Evolutionary conservation across 2,888 invertebrate species (phyloP).

Genomic region (Leptothorax acervorum): DNA sequence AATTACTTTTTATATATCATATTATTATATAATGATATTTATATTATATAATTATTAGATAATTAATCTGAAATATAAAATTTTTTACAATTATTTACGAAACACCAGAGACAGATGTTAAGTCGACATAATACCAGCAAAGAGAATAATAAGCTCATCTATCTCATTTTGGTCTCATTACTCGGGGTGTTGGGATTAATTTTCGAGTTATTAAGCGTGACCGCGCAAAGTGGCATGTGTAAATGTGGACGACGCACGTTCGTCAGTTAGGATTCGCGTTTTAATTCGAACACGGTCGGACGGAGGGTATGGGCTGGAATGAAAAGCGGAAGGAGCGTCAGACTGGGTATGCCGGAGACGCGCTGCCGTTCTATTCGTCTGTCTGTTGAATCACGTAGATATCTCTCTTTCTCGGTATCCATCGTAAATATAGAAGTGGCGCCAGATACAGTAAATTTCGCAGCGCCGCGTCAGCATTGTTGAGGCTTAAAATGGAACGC

Average conservation of each 20-base stretch:
- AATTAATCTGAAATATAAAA: background rate
- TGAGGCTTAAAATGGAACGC: slow-evolving; percentile 64
- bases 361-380: slow-evolving; percentile 49
- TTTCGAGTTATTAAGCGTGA: slow-evolving; percentile 69
- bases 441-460: slow-evolving; percentile 75
- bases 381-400: slow-evolving; percentile 70
- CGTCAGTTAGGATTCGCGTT: slow-evolving; percentile 65
- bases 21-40: background rate
- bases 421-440: slow-evolving; percentile 74
- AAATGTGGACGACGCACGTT: slow-evolving; percentile 63
- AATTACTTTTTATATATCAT: background rate
- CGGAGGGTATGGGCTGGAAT: slow-evolving; percentile 69
- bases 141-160: background rate
- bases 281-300: slow-evolving; percentile 64
- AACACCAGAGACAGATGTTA: no score
- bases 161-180: slow-evolving; percentile 19
- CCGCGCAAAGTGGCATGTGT: slow-evolving; percentile 49
- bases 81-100: background rate
- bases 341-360: slow-evolving; percentile 57
- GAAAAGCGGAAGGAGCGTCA: slow-evolving; percentile 69
- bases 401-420: slow-evolving; percentile 68
- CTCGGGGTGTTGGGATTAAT: slow-evolving; percentile 57
- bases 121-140: background rate
- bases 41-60: background rate
- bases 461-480: slow-evolving; percentile 63